phyloP scores from a whole-genome alignment of 2,113 vertebrate genomes.

The Gambusia holbrooki region DNA sequence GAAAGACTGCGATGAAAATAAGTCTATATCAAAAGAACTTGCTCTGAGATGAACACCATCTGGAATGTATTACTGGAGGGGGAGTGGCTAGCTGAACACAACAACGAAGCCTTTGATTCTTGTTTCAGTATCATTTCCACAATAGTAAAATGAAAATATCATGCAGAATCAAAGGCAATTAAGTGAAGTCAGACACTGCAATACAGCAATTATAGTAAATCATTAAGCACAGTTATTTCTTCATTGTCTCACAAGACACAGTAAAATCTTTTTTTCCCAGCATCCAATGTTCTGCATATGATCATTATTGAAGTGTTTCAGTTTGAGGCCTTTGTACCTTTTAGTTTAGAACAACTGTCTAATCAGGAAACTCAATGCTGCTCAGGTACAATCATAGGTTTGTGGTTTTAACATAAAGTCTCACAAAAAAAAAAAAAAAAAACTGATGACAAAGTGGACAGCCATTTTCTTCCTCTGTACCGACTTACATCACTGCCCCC shows the following conservation, averaged over 20 bases:
- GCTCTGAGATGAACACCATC: background rate
- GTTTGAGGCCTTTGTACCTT: background rate
- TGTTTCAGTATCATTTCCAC: background rate
- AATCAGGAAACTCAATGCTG: slow-evolving; percentile 11
- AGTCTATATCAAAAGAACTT: background rate
- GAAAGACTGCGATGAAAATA: background rate
- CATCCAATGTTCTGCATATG: background rate
- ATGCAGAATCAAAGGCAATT: slow-evolving; percentile 15
- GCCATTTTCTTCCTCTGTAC: slow-evolving; percentile 9
- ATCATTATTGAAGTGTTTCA: slow-evolving; percentile 6
- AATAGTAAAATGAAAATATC: slow-evolving; percentile 6
- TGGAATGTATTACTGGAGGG: background rate
- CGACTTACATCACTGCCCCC: background rate
- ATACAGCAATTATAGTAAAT: slow-evolving; percentile 23
- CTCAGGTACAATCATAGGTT: background rate
- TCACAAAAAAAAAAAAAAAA: background rate
- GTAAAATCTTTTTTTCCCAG: background rate
- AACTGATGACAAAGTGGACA: background rate
- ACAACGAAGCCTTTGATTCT: background rate
- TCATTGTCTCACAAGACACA: slow-evolving; percentile 12
- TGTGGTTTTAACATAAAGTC: background rate
- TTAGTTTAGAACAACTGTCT: background rate
- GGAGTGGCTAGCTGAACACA: background rate
- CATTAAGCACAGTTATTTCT: slow-evolving; percentile 15
- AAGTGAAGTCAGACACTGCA: slow-evolving; percentile 18